Base-by-base conservation (phyloP, 2,888 invertebrate genomes). In the Liopterus haemorrhoidalis region DNA sequence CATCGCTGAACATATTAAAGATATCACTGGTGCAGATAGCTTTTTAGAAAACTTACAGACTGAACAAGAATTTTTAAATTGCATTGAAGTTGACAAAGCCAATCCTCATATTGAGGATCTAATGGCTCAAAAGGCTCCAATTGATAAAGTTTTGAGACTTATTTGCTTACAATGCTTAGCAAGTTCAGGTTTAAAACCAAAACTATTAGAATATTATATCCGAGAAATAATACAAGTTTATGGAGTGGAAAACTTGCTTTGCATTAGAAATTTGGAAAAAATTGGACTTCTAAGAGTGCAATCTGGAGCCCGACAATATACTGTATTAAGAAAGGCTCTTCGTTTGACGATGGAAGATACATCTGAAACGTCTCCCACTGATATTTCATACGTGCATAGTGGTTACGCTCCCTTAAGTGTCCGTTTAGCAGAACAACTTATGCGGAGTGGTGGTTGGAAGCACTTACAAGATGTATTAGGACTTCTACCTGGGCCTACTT, bases 391-490 rank as follows among this genome's bases (percentile, higher is more conserved):
- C 60, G 85, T 94, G 22, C 89, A 90, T 62, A 89, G 88, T 60
- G 90, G 87, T 61, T 97, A 95, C 67, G 94, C 95, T 0, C 96
- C 97, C 0, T 68, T 99, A 25, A 89, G 89, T 39, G 85, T 92
- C 2, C 77, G 96, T 20, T 77, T 96, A 39, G 81, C 84, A 11
- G 90, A 91, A 60, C 84, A 87, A 59, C 75, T 86, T 22, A 74
- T 84, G 0, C 84, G 82, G 62, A 81, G 81, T 51, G 78, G 79
- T 6, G 84, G 85, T 2, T 84, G 85, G 83, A 78, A 81, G 51
- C 82, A 82, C 42, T 77, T 95, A 14, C 85, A 85, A 59, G 93
- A 94, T 58, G 82, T 90, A 31, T 71, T 95, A 21, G 81, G 81
- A 12, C 71, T 87, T 27, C 70, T 96, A 33, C 92, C 94, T 1